A percentile compares a stretch with the other conserved stretches of the same genome.
Conservation (phyloP, 1,140 invertebrate genomes). For the Conopomorpha cramerella region DNA sequence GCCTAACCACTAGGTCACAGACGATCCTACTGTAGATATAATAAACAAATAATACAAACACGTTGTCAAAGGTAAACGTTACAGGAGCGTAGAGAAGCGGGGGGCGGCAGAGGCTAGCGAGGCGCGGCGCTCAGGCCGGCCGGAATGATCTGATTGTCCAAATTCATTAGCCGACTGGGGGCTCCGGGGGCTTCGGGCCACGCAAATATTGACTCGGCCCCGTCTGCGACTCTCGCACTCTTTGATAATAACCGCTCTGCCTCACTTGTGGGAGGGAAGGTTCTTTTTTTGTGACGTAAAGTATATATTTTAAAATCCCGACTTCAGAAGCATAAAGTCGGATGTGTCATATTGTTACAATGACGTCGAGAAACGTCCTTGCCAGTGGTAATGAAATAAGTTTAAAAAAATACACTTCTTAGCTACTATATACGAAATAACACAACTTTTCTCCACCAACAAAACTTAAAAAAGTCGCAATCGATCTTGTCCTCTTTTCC, state of each 20-base stretch:
- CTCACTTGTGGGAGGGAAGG: not conserved
- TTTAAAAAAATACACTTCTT: not conserved
- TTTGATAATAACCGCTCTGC: not conserved
- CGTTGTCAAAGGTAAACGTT: not conserved
- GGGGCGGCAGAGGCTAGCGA: slow-evolving; percentile 24
- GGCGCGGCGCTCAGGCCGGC: slow-evolving; percentile 52
- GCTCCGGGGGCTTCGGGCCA: too few species aligned
- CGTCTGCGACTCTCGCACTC: slow-evolving; percentile 3
- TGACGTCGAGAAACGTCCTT: too few species aligned
- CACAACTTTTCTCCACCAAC: not conserved
- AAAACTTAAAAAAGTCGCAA: not conserved
- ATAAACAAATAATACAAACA: not conserved
- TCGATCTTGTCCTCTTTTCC: too few species aligned
- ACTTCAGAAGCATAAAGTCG: not conserved
- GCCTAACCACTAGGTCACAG: not conserved
- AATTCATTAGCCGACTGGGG: slow-evolving; percentile 48
- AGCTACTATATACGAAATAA: not conserved
- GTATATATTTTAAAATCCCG: not conserved
- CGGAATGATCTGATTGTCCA: slow-evolving; percentile 60
- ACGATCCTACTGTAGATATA: not conserved
- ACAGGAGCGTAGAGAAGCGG: slow-evolving; percentile 27
- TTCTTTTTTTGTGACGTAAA: not conserved
- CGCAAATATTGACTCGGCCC: slow-evolving; percentile 48
- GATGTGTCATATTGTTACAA: not conserved
- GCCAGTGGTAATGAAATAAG: too few species aligned